Base-by-base conservation (phyloP, 2,113 vertebrate genomes). In the Elephas maximus region DNA sequence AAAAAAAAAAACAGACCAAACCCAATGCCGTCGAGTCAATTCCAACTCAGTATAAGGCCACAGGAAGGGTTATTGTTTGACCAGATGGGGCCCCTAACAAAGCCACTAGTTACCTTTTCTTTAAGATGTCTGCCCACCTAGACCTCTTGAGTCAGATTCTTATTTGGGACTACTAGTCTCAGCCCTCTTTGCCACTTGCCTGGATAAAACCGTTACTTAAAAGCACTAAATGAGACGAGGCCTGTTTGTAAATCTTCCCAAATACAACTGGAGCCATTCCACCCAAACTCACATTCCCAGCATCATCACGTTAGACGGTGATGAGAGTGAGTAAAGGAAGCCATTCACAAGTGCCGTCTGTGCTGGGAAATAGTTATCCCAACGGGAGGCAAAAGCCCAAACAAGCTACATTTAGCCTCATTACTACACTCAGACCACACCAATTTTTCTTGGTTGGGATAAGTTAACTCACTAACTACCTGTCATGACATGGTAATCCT, bases 351-450 rank as follows among this genome's bases (percentile, higher is more conserved):
- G 62, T 57, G 45, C 30, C 63, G 65, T 51, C 4, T 20, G 3
- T n/a, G 33, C 28, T 86, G 74, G 37, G 62, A 90, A 95, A 80
- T 8, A 69, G 57, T 74, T 80, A 89, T 8, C 65, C 65, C 57
- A 69, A 79, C 48, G 77, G 65, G 67, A 21, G 26, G 51, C n/a
- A 92, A 92, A 93, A 92, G 33, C 48, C 73, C 80, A 92, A 92
- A 33, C 33, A 91, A 24, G 26, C 33, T 26, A 53, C 9, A 71
- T 62, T 79, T 76, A 77, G 67, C 28, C 51, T 87, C 20, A 26
- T 77, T 90, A 76, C 53, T 67, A 5, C 24, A 65, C 10, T 90
- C 18, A 94, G 62, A 92, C 37, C 67, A 92, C 41, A 85, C 21
- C 23, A 73, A 44, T 74, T 74, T 74, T 63, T 79, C 51, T 88